Evolutionary conservation across 2,113 vertebrate species (phyloP).

Genomic region (cat (Felis catus)): F.catus_Fca126_mat1.0 CM031418.1:122873001-122873500

Average conservation of each 20-base stretch:
- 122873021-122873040: background rate
- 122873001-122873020: background rate
- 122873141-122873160: background rate
- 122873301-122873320: slow-evolving; percentile 68
- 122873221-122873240: slow-evolving; percentile 65
- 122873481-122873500: slow-evolving; percentile 64
- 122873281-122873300: slow-evolving; percentile 63
- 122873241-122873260: slow-evolving; percentile 62
- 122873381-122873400: slow-evolving; percentile 78
- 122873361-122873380: slow-evolving; percentile 74
- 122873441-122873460: slow-evolving; percentile 74
- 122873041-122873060: background rate
- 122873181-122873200: slow-evolving; percentile 25
- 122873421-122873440: slow-evolving; percentile 18
- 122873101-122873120: background rate
- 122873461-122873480: slow-evolving; percentile 72
- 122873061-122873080: background rate
- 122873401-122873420: slow-evolving; percentile 71
- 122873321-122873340: slow-evolving; percentile 70
- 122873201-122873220: slow-evolving; percentile 30
- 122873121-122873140: background rate
- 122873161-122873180: background rate
- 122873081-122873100: background rate
- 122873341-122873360: slow-evolving; percentile 76
- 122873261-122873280: slow-evolving; percentile 63